phyloP scores from a whole-genome alignment of 2,113 vertebrate genomes.

The Serinus canaria region DNA sequence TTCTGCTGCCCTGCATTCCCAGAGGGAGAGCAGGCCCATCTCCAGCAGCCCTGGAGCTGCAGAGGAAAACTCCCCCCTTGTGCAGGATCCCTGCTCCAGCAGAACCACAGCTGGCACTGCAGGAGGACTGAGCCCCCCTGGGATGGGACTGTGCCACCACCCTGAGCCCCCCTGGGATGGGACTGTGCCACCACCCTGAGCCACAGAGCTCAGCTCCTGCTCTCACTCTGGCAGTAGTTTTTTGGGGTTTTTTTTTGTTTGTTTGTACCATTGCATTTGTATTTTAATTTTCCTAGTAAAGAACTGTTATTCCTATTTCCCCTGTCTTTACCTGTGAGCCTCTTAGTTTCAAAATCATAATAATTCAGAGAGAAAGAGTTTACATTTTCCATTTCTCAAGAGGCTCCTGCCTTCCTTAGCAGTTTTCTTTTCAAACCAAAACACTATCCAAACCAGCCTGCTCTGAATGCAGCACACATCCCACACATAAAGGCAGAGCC shows the following conservation, averaged over 20 bases:
- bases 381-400: not conserved
- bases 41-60: not conserved
- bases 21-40: too few species aligned
- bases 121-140: not conserved
- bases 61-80: not conserved
- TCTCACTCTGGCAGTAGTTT: not conserved
- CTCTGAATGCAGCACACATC: not conserved
- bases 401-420: not conserved
- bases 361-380: not conserved
- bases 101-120: not conserved
- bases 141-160: not conserved
- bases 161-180: not conserved
- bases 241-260: too few species aligned
- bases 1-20: too few species aligned
- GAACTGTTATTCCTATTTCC: not conserved
- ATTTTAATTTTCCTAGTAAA: not conserved
- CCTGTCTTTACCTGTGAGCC: not conserved
- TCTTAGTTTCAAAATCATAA: not conserved
- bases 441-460: not conserved
- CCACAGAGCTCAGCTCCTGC: rapidly evolving
- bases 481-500: not conserved
- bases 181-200: too few species aligned
- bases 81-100: not conserved
- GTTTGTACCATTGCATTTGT: not conserved
- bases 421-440: not conserved